phyloP scores from a whole-genome alignment of 1,140 invertebrate genomes.

The Lethrus apterus region DNA sequence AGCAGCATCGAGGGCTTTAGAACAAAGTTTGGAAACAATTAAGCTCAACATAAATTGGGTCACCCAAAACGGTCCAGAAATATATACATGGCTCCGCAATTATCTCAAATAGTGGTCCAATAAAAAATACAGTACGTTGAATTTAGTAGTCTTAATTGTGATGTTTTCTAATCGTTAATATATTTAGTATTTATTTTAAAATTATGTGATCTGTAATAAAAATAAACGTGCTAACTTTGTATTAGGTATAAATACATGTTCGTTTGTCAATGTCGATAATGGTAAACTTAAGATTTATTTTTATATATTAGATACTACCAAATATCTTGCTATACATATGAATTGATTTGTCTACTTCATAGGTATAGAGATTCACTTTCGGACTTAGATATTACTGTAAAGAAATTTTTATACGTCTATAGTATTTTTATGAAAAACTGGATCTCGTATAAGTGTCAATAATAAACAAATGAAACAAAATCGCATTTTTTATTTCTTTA shows the following conservation, averaged over 20 bases:
- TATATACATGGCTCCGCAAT: constrained; percentile 38
- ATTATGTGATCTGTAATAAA: too few relatives aligned
- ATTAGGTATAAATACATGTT: too few relatives aligned
- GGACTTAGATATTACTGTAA: background rate
- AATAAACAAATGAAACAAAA: too few relatives aligned
- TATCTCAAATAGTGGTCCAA: constrained; percentile 17
- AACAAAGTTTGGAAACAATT: constrained; percentile 70
- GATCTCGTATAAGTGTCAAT: constrained; percentile 5
- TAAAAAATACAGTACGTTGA: constrained; percentile 4
- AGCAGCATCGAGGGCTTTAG: constrained; percentile 56
- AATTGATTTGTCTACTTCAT: constrained; percentile 9
- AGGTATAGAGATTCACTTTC: constrained; percentile 9
- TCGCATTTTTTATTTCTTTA: too few relatives aligned
- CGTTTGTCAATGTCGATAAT: too few relatives aligned
- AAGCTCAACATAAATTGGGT: constrained; percentile 73
- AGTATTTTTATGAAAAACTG: constrained; percentile 13
- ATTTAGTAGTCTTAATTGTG: constrained; percentile 5
- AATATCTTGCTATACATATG: constrained; percentile 14
- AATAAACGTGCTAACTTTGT: too few relatives aligned
- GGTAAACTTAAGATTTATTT: too few relatives aligned
- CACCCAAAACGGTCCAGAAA: constrained; percentile 49
- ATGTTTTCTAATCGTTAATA: constrained; percentile 1
- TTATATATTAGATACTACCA: too few relatives aligned
- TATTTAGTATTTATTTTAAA: background rate
- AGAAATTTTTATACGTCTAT: constrained; percentile 13